Evolutionary conservation across 2,888 invertebrate species (phyloP).

Genomic region (Caenorhabditis becei): DNA sequence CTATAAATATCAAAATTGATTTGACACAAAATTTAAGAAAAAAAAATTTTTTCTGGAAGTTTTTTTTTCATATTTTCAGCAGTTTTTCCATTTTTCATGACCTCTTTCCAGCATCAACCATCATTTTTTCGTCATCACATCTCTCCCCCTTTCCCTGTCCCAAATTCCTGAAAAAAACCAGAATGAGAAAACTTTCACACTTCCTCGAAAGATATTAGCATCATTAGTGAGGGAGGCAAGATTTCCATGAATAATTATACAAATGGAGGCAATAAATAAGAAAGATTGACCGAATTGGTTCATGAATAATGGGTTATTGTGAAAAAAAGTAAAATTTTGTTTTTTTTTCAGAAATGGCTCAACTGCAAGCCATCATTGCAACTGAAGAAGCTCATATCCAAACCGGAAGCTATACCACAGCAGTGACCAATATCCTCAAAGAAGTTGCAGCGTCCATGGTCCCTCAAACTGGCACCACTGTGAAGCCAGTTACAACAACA

Average conservation of each 20-base stretch:
- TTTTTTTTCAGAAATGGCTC: constrained; percentile 47
- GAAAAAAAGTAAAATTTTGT: background rate
- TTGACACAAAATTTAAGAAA: too few species aligned
- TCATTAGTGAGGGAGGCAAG: background rate
- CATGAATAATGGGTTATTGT: too few species aligned
- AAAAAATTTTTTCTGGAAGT: too few species aligned
- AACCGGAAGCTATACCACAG: constrained; percentile 62
- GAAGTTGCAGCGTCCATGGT: constrained; percentile 53
- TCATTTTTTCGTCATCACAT: too few species aligned
- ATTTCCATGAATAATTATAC: background rate
- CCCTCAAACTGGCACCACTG: constrained; percentile 15
- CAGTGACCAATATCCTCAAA: constrained; percentile 61
- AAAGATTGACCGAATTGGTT: too few species aligned
- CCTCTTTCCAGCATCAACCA: too few species aligned
- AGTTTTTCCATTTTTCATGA: too few species aligned
- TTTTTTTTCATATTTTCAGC: too few species aligned
- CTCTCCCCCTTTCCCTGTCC: background rate
- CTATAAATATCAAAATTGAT: too few species aligned
- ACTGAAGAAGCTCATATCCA: constrained; percentile 46
- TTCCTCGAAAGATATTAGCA: background rate
- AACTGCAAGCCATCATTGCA: constrained; percentile 62
- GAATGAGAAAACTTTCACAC: background rate
- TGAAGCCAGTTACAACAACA: constrained; percentile 21
- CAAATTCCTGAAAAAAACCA: too few species aligned
- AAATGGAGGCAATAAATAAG: background rate